A percentile compares a stretch with the other conserved stretches of the same genome.
Conservation (phyloP, 2,888 invertebrate species). For the Metacarcinus magister region DNA sequence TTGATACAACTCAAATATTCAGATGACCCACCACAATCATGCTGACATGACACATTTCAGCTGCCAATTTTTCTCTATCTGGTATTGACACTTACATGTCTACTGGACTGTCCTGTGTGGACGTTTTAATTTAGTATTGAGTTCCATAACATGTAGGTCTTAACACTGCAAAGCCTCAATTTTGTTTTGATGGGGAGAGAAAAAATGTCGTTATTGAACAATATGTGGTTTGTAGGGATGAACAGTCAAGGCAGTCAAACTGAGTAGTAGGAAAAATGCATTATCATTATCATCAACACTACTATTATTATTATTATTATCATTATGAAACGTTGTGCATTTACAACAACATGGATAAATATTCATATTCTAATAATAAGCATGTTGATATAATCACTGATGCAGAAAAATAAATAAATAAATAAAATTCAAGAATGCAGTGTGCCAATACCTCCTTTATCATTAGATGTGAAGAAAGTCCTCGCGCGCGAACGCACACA, state of each 20-base stretch:
- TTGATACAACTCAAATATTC: background rate
- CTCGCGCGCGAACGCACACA: background rate
- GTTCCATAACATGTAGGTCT: background rate
- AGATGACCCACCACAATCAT: background rate
- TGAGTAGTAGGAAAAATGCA: background rate
- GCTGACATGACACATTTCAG: background rate
- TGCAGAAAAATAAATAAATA: background rate
- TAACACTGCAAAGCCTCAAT: background rate
- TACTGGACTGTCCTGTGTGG: background rate
- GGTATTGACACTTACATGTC: background rate
- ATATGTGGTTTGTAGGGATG: background rate
- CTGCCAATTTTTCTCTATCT: background rate
- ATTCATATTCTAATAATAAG: background rate
- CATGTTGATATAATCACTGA: background rate
- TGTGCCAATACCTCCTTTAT: background rate
- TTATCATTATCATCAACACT: background rate
- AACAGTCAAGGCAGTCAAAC: background rate
- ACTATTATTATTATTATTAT: background rate
- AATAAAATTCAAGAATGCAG: background rate
- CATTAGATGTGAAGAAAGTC: background rate
- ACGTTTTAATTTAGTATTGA: background rate
- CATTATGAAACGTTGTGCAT: background rate
- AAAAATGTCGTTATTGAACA: background rate
- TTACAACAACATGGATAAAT: background rate
- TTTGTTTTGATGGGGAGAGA: background rate